Conservation (phyloP, 2,113 vertebrate genomes). For the Vidua macroura region DNA sequence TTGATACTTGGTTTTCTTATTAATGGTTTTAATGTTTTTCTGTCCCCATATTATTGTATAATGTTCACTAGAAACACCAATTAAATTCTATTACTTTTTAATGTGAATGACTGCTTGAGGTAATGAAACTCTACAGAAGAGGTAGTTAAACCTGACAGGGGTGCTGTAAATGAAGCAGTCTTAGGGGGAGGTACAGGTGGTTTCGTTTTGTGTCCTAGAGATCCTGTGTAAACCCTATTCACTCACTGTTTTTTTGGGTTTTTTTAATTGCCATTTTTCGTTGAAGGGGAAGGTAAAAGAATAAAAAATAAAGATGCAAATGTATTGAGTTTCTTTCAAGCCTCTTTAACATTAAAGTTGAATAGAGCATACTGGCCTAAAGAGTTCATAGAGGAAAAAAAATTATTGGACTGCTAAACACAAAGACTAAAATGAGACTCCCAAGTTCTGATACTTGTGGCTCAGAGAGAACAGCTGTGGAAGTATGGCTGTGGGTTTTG, state of each 20-base stretch:
- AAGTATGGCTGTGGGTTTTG: neutral
- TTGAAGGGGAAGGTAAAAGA: neutral
- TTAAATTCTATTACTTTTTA: neutral
- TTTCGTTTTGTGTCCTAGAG: neutral
- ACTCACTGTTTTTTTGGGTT: neutral
- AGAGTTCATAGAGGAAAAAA: neutral
- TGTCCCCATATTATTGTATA: neutral
- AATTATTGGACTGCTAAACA: neutral
- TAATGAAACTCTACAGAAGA: neutral
- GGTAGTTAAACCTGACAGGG: neutral
- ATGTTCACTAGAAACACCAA: neutral
- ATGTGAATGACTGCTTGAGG: neutral
- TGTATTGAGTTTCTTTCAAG: neutral
- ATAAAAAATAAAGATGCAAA: neutral
- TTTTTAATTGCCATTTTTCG: neutral
- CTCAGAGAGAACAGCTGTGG: neutral
- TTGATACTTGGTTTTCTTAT: neutral
- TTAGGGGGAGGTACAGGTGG: neutral
- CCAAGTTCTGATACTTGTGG: rapidly evolving
- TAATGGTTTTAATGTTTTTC: neutral
- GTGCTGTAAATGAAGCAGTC: neutral
- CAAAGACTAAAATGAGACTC: neutral
- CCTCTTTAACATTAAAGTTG: neutral
- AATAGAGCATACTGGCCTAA: neutral
- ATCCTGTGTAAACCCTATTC: neutral